Conservation (phyloP, 2,113 vertebrate genomes). For the Corvus cornix region DNA sequence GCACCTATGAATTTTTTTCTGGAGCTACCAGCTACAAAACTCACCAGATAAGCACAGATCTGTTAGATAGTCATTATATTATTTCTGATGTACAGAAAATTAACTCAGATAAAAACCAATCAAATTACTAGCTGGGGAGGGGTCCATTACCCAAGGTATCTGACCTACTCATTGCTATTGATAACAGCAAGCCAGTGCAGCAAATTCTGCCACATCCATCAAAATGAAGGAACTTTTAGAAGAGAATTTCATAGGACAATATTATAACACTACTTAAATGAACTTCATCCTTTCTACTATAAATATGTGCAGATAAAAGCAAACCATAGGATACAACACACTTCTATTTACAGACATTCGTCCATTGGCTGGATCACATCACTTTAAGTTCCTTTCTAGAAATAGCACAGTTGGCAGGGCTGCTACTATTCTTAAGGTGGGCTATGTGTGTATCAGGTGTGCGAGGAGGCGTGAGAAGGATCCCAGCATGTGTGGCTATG, state of each 20-base stretch:
- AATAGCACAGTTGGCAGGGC: neutral
- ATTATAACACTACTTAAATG: neutral
- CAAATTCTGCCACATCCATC: neutral
- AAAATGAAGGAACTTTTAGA: neutral
- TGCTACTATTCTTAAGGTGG: neutral
- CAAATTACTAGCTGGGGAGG: neutral
- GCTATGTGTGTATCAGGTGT: neutral
- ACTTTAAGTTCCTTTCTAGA: neutral
- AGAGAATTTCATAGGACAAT: neutral
- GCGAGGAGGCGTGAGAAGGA: neutral
- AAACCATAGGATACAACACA: neutral
- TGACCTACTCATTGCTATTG: neutral
- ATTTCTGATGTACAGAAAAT: conserved; percentile 3
- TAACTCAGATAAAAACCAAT: neutral
- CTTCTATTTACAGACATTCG: neutral
- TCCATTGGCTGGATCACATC: neutral
- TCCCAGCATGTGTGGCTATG: neutral
- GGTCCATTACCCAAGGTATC: neutral
- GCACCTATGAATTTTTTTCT: neutral
- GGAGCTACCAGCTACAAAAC: neutral
- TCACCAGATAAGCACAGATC: neutral
- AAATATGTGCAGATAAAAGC: neutral
- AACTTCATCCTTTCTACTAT: neutral
- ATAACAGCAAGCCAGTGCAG: neutral
- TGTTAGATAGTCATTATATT: neutral